Base-by-base conservation (phyloP, 2,113 vertebrate genomes). In the Edolisoma coerulescens region DNA sequence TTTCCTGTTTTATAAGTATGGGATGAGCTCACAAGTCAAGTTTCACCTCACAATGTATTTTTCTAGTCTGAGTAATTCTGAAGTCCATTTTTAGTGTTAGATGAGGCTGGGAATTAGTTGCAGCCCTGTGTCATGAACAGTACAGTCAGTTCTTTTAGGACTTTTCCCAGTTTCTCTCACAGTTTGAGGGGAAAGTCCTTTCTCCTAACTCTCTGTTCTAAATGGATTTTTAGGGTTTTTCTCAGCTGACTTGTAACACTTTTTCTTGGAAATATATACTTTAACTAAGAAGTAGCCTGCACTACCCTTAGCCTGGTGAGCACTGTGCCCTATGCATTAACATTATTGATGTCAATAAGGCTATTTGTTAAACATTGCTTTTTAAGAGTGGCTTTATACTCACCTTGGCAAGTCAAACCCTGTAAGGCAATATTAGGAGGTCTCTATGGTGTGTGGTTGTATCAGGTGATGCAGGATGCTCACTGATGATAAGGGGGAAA, bases 1-100 rank as follows among this genome's bases (percentile, higher is more conserved):
- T 87, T 97, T 95, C 84, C 84, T 87, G 69, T 87, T 84, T 87
- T 94, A 42, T 65, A 95, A 92, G 84, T 75, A 70, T 64, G 70
- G 84, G 90, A 82, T 95, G 86, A 96, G 79, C 84, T 97, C 74
- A 91, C 8, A 10, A 95, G 77, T 94, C 75, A 95, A 59, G 93
- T 90, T 89, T 96, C 88, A 95, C 76, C 67, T 92, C 10, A 8
- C 26, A 9, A 35, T 82, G 71, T 91, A 53, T 92, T 96, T 96
- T 95, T 75, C 87, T 88, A 95, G 77, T 68, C 74, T 88, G 78
- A 95, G 64, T 86, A 89, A 79, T 82, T 92, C 76, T 81, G 76
- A 96, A 90, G 80, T 90, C 81, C 65, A 47, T 88, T 94, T 95
- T 96, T 93, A 76, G 79, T 85, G 37, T 89, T 80, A 92, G 50